These are phyloP conservation scores for Helleia helle DNA, from an alignment of 2,888 invertebrate genomes.

Conservation along the genomic window DNA sequence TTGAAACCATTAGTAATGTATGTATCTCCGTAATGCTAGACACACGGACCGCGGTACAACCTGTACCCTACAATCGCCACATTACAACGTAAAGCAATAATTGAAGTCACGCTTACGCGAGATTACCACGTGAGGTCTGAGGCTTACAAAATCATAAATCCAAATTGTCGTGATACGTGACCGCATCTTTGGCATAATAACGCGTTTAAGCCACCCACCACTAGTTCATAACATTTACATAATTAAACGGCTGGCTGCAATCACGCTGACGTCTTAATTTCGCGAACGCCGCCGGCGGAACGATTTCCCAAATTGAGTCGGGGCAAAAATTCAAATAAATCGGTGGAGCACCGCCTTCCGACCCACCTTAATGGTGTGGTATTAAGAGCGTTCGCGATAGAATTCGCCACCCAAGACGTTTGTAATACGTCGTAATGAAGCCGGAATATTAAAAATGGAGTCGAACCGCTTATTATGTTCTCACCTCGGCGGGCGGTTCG, in stretches of 20 bases:
- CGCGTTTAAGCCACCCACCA: slow-evolving; percentile 59
- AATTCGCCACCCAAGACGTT: slow-evolving; percentile 73
- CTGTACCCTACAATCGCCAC: slow-evolving; percentile 5
- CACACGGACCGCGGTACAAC: too few species aligned
- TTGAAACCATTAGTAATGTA: too few species aligned
- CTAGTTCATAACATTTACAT: slow-evolving; percentile 70
- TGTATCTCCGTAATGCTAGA: too few species aligned
- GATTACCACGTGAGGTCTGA: slow-evolving; percentile 11
- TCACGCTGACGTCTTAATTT: slow-evolving; percentile 73
- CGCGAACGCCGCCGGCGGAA: slow-evolving; percentile 65
- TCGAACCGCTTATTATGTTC: slow-evolving; percentile 72
- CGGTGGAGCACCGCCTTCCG: slow-evolving; percentile 51
- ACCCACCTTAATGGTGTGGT: slow-evolving; percentile 61
- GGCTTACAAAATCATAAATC: slow-evolving; percentile 44
- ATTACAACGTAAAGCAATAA: slow-evolving; percentile 4
- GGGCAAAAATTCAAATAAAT: slow-evolving; percentile 73
- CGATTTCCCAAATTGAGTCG: slow-evolving; percentile 73
- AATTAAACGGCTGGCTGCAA: slow-evolving; percentile 69
- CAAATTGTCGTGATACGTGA: slow-evolving; percentile 54
- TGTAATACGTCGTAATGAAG: slow-evolving; percentile 72
- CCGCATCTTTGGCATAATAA: slow-evolving; percentile 49
- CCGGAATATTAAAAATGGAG: slow-evolving; percentile 71
- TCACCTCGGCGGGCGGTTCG: slow-evolving; percentile 65
- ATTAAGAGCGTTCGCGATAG: slow-evolving; percentile 71
- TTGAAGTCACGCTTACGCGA: not conserved